These are phyloP conservation scores for Dusona sp. DNA, from an alignment of 2,888 invertebrate species.

Conservation along the genomic window DNA sequence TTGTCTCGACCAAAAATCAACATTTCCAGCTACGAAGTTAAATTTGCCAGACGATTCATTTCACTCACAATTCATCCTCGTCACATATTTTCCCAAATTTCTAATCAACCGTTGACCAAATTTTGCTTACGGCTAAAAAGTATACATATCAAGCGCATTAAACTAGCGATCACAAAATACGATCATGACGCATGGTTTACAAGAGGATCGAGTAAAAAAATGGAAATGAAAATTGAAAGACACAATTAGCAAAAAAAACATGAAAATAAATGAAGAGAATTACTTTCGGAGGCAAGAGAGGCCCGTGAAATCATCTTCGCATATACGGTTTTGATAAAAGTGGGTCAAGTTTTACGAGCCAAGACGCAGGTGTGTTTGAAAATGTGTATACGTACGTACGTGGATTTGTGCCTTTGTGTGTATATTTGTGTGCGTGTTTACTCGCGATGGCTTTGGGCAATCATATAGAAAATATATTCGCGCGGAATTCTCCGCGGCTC, in stretches of 20 bases:
- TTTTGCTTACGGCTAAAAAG: background rate
- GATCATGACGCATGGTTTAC: constrained; percentile 9
- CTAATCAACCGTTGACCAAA: background rate
- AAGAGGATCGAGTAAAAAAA: constrained; percentile 50
- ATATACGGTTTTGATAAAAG: constrained; percentile 58
- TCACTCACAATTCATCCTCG: background rate
- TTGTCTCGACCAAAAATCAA: background rate
- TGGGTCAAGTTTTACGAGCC: constrained; percentile 70
- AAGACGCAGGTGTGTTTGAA: constrained; percentile 31
- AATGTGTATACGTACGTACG: background rate
- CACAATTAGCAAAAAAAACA: constrained; percentile 27
- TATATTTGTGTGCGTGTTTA: constrained; percentile 56
- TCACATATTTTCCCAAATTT: background rate
- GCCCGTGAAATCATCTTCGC: constrained; percentile 55
- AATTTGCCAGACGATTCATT: background rate
- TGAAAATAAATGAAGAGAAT: constrained; percentile 39
- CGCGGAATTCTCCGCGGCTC: constrained; percentile 40
- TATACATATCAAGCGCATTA: background rate
- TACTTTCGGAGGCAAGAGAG: constrained; percentile 24
- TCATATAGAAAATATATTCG: constrained; percentile 61
- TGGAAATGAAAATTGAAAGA: constrained; percentile 35
- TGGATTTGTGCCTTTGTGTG: constrained; percentile 30
- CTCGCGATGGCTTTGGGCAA: constrained; percentile 59
- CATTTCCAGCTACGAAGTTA: background rate
- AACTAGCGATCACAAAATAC: constrained; percentile 9